These are phyloP conservation scores for Aspidoscelis tigris DNA, from an alignment of 2,113 vertebrate species.

Conservation along the genomic window DNA sequence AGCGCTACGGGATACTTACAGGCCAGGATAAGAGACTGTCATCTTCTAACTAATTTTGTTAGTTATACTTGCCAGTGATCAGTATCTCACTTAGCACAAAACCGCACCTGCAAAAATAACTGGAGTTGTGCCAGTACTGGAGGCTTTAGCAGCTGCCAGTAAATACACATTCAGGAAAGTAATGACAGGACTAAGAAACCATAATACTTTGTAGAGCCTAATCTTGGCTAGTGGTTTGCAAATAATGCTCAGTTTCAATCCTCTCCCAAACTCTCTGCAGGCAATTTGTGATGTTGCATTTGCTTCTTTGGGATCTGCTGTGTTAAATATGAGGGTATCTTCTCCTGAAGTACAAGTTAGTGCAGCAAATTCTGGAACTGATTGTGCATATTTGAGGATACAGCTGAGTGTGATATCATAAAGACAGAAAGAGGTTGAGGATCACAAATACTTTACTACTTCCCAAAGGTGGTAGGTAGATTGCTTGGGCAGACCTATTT, in stretches of 20 bases:
- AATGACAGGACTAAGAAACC: not conserved
- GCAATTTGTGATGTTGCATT: not conserved
- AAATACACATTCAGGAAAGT: conserved; percentile 8
- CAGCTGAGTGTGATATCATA: conserved; percentile 2
- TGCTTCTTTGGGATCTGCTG: not conserved
- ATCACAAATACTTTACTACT: too few species aligned
- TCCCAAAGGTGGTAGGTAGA: not conserved
- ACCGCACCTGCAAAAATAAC: not conserved
- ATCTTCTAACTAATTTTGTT: not conserved
- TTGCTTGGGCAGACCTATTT: conserved; percentile 12
- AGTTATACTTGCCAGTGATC: not conserved
- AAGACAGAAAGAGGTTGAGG: not conserved
- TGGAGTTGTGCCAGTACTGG: not conserved
- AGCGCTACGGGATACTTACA: not conserved
- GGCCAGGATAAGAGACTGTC: not conserved
- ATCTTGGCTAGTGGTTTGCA: not conserved
- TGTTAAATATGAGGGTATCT: not conserved
- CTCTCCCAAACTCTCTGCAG: not conserved
- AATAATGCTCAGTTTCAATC: not conserved
- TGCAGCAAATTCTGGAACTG: not conserved
- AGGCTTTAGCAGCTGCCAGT: not conserved
- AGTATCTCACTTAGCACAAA: not conserved
- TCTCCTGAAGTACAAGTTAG: not conserved
- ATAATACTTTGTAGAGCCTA: conserved; percentile 1
- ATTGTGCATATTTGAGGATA: not conserved